Conservation (phyloP, 1,140 invertebrate genomes). For the Megalopta genalis region DNA sequence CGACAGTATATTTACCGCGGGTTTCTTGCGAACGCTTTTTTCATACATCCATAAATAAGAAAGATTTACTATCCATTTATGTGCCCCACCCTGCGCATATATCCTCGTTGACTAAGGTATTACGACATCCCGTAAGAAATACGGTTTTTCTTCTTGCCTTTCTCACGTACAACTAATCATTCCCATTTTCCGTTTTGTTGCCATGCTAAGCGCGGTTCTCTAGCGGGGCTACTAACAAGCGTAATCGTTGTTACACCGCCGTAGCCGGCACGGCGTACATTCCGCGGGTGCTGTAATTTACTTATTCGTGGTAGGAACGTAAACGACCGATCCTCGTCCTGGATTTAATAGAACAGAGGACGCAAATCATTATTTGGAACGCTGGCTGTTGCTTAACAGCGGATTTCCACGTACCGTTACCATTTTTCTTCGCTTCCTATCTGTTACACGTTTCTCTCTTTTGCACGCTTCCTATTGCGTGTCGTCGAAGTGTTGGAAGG, state of each 20-base stretch:
- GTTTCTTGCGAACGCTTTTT: conserved; percentile 6
- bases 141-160: conserved; percentile 25
- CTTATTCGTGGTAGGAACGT: neutral
- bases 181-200: conserved; percentile 34
- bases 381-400: neutral
- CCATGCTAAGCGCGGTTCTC: neutral
- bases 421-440: neutral
- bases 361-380: neutral
- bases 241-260: neutral
- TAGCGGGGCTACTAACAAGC: neutral
- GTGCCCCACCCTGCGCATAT: conserved; percentile 18
- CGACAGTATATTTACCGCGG: neutral
- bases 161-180: conserved; percentile 17
- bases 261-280: neutral
- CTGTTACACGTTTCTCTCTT: no score
- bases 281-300: conserved; percentile 3
- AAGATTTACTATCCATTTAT: conserved; percentile 42
- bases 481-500: no score
- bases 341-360: neutral
- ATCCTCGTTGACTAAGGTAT: conserved; percentile 14
- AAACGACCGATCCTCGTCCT: conserved; percentile 9
- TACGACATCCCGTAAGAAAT: conserved; percentile 34
- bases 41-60: conserved; percentile 28
- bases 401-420: neutral
- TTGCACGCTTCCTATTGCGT: no score